These are phyloP conservation scores for Hemicordylus capensis DNA, from an alignment of 2,113 vertebrate species.

Conservation along the genomic window DNA sequence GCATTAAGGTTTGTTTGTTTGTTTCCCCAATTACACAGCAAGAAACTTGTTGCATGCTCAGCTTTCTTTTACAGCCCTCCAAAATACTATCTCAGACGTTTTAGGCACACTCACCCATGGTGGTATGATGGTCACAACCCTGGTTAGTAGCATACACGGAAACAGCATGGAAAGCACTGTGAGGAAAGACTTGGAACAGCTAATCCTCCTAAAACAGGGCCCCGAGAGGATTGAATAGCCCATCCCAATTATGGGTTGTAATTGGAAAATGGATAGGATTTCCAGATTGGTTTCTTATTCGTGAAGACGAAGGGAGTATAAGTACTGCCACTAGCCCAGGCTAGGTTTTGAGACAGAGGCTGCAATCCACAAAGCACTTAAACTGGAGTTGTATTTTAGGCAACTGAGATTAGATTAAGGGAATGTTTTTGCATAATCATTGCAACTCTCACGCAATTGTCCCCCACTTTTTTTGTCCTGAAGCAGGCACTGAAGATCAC, in stretches of 20 bases:
- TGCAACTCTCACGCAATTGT: not conserved
- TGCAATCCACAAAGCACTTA: not conserved
- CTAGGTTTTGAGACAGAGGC: not conserved
- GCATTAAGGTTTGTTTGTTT: no score
- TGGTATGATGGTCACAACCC: not conserved
- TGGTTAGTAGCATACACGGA: not conserved
- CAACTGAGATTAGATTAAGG: not conserved
- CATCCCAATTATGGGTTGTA: not conserved
- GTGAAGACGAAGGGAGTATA: not conserved
- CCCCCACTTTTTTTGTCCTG: not conserved
- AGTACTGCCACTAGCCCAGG: not conserved
- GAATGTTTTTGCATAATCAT: not conserved
- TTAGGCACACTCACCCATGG: not conserved
- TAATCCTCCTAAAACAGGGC: not conserved
- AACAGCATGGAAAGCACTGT: not conserved
- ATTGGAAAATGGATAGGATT: not conserved
- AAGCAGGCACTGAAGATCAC: not conserved
- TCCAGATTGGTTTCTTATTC: constrained; percentile 6
- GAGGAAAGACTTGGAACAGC: not conserved
- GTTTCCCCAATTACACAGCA: no score
- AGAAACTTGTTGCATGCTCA: no score
- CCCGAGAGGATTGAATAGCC: not conserved
- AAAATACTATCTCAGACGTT: no score
- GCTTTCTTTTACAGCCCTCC: no score
- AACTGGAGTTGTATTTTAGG: not conserved